phyloP scores from a whole-genome alignment of 2,113 vertebrate genomes.

The Clarias macrocephalus region DNA sequence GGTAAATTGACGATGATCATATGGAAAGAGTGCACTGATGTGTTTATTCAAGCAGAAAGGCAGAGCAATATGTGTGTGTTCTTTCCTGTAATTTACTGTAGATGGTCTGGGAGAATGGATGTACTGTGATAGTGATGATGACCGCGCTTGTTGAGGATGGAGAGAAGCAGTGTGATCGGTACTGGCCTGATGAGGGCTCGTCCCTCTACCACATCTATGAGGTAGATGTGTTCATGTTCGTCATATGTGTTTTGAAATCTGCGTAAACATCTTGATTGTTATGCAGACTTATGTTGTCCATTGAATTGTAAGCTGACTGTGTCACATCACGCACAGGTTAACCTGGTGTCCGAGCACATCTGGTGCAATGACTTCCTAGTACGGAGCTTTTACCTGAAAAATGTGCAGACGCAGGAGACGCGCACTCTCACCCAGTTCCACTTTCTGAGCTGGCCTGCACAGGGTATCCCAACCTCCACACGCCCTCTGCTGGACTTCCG shows the following conservation, averaged over 20 bases:
- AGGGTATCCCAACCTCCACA: constrained; percentile 90
- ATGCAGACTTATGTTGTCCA: neutral
- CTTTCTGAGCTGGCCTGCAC: constrained; percentile 97
- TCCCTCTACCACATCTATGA: constrained; percentile 98
- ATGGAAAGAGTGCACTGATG: neutral
- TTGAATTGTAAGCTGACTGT: neutral
- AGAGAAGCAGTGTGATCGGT: constrained; percentile 94
- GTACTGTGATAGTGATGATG: constrained; percentile 96
- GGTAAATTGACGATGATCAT: neutral
- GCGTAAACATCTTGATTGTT: neutral
- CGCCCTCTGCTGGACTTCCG: constrained; percentile 96
- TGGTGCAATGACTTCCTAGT: constrained; percentile 99
- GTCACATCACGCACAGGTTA: constrained; percentile 76
- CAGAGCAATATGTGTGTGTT: neutral
- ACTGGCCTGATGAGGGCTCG: constrained; percentile 98
- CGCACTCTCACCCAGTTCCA: constrained; percentile 98
- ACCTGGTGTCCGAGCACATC: constrained; percentile 97
- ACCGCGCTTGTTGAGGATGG: constrained; percentile 92
- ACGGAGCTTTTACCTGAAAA: constrained; percentile 98
- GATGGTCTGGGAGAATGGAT: constrained; percentile 99
- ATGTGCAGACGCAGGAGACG: constrained; percentile 95
- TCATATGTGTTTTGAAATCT: neutral
- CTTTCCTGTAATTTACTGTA: constrained; percentile 52
- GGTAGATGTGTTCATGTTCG: constrained; percentile 71
- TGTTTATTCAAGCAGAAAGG: neutral